phyloP scores from a whole-genome alignment of 2,113 vertebrate species.

The Psophia crepitans region DNA sequence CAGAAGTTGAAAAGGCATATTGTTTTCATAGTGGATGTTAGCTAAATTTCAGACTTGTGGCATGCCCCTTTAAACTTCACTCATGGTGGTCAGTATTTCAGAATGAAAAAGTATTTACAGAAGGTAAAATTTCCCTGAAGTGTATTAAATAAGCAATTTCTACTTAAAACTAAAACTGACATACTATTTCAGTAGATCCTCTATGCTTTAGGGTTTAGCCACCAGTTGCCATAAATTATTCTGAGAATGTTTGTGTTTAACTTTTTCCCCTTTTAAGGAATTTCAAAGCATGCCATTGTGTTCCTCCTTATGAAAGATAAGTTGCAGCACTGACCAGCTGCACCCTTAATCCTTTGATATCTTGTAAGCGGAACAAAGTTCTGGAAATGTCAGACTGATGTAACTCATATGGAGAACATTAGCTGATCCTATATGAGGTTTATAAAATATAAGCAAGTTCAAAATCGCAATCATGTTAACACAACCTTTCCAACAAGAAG shows the following conservation, averaged over 20 bases:
- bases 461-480: background rate
- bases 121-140: background rate
- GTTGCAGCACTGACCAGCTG: background rate
- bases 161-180: background rate
- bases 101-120: background rate
- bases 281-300: background rate
- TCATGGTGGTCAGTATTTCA: background rate
- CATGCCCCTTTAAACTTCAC: background rate
- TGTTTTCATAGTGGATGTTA: background rate
- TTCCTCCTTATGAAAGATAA: background rate
- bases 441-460: background rate
- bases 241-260: background rate
- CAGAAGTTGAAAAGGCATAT: background rate
- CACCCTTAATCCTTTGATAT: background rate
- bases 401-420: background rate
- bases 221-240: background rate
- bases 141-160: background rate
- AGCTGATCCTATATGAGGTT: background rate
- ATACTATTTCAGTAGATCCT: background rate
- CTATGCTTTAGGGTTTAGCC: background rate
- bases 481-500: background rate
- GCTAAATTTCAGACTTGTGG: background rate
- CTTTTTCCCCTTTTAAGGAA: background rate
- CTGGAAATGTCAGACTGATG: background rate
- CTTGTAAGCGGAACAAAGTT: background rate